Evolutionary conservation across 2,113 vertebrate species (phyloP).

Genomic region (Chloropsis cyanopogon): DNA sequence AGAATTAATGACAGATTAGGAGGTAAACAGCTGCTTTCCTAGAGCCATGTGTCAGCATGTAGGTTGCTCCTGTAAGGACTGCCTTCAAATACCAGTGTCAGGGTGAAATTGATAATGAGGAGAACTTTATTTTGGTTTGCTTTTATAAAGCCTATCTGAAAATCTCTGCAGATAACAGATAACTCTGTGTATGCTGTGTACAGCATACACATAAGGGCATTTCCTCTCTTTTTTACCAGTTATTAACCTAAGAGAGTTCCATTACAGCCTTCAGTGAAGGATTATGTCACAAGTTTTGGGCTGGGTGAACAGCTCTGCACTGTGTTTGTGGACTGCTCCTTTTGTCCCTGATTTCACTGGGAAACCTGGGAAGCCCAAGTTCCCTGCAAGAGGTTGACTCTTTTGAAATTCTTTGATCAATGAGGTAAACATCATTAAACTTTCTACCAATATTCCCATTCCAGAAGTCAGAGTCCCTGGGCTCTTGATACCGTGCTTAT

Average conservation of each 20-base stretch:
- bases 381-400: not conserved
- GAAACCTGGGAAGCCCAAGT: not conserved
- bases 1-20: not conserved
- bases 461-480: not conserved
- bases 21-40: not conserved
- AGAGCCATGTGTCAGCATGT: not conserved
- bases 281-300: fast-evolving
- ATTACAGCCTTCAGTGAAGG: not conserved
- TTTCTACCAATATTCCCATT: not conserved
- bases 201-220: not conserved
- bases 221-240: not conserved
- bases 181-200: too few relatives aligned
- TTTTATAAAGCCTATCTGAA: not conserved
- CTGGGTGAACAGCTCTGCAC: fast-evolving
- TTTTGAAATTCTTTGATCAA: not conserved
- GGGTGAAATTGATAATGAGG: not conserved
- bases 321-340: not conserved
- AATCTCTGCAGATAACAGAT: not conserved
- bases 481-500: not conserved
- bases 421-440: not conserved
- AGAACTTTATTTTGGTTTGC: not conserved
- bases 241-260: not conserved
- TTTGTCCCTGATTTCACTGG: not conserved
- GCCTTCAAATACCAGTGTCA: not conserved
- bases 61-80: not conserved